Percentiles rank a stretch among this genome's conserved stretches.
phyloP scores from a whole-genome alignment of 2,888 invertebrate species.

The Hartigia nigra region DNA sequence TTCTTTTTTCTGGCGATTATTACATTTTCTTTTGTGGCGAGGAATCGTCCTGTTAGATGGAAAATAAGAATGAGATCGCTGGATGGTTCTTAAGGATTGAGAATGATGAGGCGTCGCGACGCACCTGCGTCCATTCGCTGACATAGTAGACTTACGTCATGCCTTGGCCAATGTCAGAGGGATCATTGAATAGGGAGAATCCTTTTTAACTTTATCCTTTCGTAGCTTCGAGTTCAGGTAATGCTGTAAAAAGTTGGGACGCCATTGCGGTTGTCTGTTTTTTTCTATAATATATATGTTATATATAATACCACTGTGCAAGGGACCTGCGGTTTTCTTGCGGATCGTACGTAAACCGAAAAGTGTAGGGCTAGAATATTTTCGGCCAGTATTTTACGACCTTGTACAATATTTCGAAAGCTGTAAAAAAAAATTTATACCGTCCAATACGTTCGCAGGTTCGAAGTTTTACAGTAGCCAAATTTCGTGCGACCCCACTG shows the following conservation, averaged over 20 bases:
- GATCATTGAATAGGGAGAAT: not conserved
- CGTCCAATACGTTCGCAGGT: not conserved
- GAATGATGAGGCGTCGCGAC: not conserved
- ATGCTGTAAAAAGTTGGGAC: constrained; percentile 27
- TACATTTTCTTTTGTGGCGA: not conserved
- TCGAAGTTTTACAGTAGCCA: not conserved
- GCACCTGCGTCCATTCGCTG: not conserved
- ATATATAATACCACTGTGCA: not conserved
- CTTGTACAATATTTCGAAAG: constrained; percentile 14
- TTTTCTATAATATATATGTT: not conserved
- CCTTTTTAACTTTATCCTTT: not conserved
- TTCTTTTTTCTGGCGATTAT: not conserved
- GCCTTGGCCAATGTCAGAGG: not conserved
- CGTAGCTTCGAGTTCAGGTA: constrained; percentile 25
- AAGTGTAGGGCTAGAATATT: not conserved
- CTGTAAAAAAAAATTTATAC: constrained; percentile 29
- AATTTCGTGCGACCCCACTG: not conserved
- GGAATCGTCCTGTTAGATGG: not conserved
- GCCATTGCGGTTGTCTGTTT: constrained; percentile 19
- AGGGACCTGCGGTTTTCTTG: not conserved
- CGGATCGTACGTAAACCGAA: not conserved
- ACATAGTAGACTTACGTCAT: not conserved
- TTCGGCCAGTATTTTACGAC: not conserved
- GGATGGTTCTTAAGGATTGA: not conserved
- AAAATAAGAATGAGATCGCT: not conserved